Evolutionary conservation across 2,113 vertebrate genomes (phyloP), one percentile per base, ranked within the genome.

Genomic region (Perca schrenkii): DNA sequence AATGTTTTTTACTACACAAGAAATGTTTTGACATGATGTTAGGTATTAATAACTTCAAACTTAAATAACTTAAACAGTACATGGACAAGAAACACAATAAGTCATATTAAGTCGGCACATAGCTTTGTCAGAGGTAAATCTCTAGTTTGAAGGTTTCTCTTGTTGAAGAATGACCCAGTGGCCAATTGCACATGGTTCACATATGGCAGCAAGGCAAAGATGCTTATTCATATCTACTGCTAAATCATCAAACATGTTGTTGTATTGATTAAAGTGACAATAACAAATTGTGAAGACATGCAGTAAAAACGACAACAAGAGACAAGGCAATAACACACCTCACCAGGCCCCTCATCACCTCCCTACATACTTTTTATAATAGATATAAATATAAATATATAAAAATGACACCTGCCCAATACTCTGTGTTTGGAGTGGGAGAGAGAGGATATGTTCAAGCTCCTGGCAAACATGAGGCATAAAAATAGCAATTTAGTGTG

Each of bases 291-390:
- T 31, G 4, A 40, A 19, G 11, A 49, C 43, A 7, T 19, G 16
- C 21, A 7, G 4, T 17, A 43, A 25, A 57, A 58, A 46, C 14
- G 15, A 28, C 28, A 40, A 22, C 22, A 47, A 28, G 14, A 69
- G 19, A 28, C 5, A 49, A 11, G 13, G 21, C 7, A 25, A n/a
- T 25, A 43, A 53, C 60, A 63, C 21, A 63, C 21, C 31, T 25
- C 47, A 52, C 14, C 53, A 17, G 19, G 22, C 8, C 21, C 69
- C 8, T 46, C 8, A 46, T 46, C 17, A 31, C 1, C 3, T 46
- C 12, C 7, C 22, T 58, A 57, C 52, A 17, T n/a, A 16, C 53
- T 77, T 17, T 68, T 76, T 40, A 75, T 53, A 47, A 17, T 40
- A 40, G 46, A 43, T 43, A 43, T 11, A 43, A 2, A 43, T 43